Base-by-base conservation (phyloP, 2,888 invertebrate genomes). In the Cataglyphis livida region DNA sequence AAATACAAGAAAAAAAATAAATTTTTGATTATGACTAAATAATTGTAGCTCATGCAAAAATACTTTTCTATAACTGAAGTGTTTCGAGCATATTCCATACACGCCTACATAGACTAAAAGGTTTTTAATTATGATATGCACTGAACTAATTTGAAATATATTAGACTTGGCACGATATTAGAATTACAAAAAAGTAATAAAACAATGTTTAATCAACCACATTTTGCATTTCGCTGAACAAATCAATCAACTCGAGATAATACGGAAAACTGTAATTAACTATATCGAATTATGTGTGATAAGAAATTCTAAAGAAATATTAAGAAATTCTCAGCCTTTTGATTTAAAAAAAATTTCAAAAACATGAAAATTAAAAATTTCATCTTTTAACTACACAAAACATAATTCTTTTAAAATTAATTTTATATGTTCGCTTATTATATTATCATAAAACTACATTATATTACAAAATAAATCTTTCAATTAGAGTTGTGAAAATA, bases 101-200 rank as follows among this genome's bases (percentile, higher is more conserved):
- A 21, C 18, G 12, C 41, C 12, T 12, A 15, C 15, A 3, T 12
- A 57, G 1, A 78, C 1, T 25, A 38, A 18, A 70, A 70, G 41
- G 66, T 78, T 66, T 3, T 28, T 70, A 70, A 57, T 78, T 57
- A 7, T 57, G 38, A 28, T 25, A 61, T 61, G 48, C 12, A 61
- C 3, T 66, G 18, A 25, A 18, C 12, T 51, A 75, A 75, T 25
- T 61, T 62, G 32, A 12, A 10, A 78, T 5, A 18, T 18, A n/a
- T 35, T 18, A 3, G 41, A 57, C 28, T n/a, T 3, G 15, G 25
- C 0, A 28, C 12, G 12, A 78, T 70, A 35, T 54, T 78, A 21
- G 3, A 51, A 7, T 35, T 48, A 21, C 15, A 21, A 3, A 65
- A 15, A 32, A 35, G 4, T 41, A 44, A 51, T 21, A 32, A 62